Base-by-base conservation (phyloP, 2,113 vertebrate genomes). In the Actinemys pallida region DNA sequence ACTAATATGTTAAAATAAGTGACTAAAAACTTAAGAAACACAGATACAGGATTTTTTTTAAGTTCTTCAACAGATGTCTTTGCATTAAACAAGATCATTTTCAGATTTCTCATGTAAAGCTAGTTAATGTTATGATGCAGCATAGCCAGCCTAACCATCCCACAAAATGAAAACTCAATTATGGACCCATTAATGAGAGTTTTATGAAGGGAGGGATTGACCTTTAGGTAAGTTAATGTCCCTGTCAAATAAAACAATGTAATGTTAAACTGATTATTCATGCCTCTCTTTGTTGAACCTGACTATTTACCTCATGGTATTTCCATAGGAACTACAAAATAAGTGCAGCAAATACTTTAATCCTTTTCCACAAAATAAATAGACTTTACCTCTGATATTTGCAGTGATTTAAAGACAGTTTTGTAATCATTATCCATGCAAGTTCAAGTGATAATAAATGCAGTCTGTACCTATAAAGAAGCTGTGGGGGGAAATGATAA, bases 401-500 rank as follows among this genome's bases (percentile, higher is more conserved):
- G 81, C 84, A 87, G 22, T 45, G 5, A 88, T 50, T 93, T 90
- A 88, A 94, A 86, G 29, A 57, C 27, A 96, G 83, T 86, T 97
- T 93, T 93, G 81, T 95, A 75, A 91, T 82, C 65, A 95, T 83
- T 93, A 94, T 19, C 25, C 42, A 95, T 90, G 20, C 47, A 95
- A 94, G 52, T 95, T 94, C 31, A 92, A 90, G 24, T 3, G 59
- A 8, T 62, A 93, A 76, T 14, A 95, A 96, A 94, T 8, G 16
- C 81, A 80, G 52, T 39, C 75, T 95, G 87, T 65, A 93, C 89
- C 81, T 83, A 85, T 81, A 93, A 96, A 95, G 86, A 96, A 96
- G 78, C 35, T 25, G 29, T 47, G 12, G 83, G 69, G 65, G 22
- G 92, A 69, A 90, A 89, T 11, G 24, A 81, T 76, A 79, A 92